Base-by-base conservation (phyloP, 1,140 invertebrate species). In the Drosophila pseudoananassae region DNA sequence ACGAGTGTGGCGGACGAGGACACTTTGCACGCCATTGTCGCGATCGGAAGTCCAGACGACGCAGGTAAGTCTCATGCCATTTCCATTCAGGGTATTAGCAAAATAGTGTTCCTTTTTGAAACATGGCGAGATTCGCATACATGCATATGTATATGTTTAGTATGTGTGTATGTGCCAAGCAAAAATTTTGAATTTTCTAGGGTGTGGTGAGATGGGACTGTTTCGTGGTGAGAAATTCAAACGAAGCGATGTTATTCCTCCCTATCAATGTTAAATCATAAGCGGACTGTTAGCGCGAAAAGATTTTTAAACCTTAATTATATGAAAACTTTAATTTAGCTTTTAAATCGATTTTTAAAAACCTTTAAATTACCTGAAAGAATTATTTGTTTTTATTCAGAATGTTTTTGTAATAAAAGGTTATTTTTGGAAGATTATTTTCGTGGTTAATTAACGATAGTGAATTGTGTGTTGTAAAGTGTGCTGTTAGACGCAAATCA, bases 21-120 rank as follows among this genome's bases (percentile, higher is more conserved):
- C 97, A 98, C 88, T 98, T 98, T 92, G 97, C 97, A 47, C 94
- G 97, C 74, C 97, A 98, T 91, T 98, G 97, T 89, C 94, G 94
- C 8, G 83, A 88, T 29, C 71, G 83, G 0, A 88, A 88, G 43
- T 76, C 83, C 6, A 65, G 83, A 54, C 76, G 83, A 79, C 83
- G 83, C 83, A 88, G 83, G 83, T 88, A 65, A 88, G 83, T 76
- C 33, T 31, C 40, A 46, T 56, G 57, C 43, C 61, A 50, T 66
- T 64, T 66, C 33, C 59, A 57, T 85, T 87, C 78, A 87, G 78
- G 70, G 72, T 60, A 68, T 54, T 53, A 40, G 25, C 45, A 25
- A 36, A 50, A 36, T 36, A 76, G 55, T 49, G 4, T 38, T 61
- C 25, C 12, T 68, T 75, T 49, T 58, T 55, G 43, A 31, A 76